Evolutionary conservation across 2,888 invertebrate species (phyloP).

Genomic region (Polietes domitor): DNA sequence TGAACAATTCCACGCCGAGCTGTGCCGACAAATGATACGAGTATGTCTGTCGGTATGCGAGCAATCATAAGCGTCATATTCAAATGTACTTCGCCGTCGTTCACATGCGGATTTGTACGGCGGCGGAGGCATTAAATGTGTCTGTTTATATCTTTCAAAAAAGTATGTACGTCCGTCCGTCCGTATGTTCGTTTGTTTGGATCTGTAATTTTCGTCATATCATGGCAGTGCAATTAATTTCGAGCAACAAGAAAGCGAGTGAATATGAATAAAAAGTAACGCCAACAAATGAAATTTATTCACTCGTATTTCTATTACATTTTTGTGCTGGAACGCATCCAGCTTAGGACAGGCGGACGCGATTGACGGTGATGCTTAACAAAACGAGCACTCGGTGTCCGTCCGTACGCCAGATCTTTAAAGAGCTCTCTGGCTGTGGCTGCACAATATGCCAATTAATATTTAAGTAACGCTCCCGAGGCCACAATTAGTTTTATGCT

Average conservation of each 20-base stretch:
- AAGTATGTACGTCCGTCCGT: background rate
- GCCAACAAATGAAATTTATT: constrained; percentile 62
- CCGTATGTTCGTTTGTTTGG: constrained; percentile 1
- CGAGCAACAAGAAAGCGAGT: constrained; percentile 52
- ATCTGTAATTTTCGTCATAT: constrained; percentile 65
- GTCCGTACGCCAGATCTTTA: background rate
- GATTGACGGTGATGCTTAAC: constrained; percentile 27
- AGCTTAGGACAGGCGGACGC: background rate
- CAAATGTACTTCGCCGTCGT: constrained; percentile 22
- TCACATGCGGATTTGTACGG: background rate
- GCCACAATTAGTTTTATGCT: constrained; percentile 76
- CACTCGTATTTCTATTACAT: constrained; percentile 65
- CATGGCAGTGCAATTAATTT: constrained; percentile 68
- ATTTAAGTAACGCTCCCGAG: constrained; percentile 78
- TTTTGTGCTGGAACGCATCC: constrained; percentile 29
- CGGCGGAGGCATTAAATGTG: background rate
- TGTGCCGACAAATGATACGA: constrained; percentile 19
- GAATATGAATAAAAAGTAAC: constrained; percentile 25
- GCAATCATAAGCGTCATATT: constrained; percentile 19
- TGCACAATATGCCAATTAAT: constrained; percentile 75
- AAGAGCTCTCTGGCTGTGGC: constrained; percentile 44
- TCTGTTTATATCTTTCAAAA: constrained; percentile 8
- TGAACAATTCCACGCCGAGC: constrained; percentile 11
- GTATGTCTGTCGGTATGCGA: background rate
- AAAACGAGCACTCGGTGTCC: constrained; percentile 6